These are phyloP conservation scores for Xestobium rufovillosum DNA, from an alignment of 2,888 invertebrate genomes.

Conservation along the genomic window DNA sequence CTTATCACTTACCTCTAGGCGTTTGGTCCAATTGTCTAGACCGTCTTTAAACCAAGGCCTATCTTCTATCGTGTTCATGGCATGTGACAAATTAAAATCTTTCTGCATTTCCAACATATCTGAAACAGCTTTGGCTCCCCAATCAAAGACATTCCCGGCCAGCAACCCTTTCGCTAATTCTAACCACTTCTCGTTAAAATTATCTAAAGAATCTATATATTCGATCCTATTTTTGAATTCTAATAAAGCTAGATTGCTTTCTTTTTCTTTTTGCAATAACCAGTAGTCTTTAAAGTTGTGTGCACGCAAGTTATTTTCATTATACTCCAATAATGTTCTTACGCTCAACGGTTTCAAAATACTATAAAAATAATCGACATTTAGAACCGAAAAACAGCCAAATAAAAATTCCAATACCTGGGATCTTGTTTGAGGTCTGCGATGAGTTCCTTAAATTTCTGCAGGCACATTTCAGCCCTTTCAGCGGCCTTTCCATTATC, in stretches of 20 bases:
- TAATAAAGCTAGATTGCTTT: slow-evolving; percentile 74
- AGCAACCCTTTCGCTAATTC: slow-evolving; percentile 60
- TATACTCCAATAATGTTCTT: slow-evolving; percentile 81
- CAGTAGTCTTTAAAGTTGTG: slow-evolving; percentile 89
- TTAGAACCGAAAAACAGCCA: slow-evolving; percentile 12
- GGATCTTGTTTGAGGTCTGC: slow-evolving; percentile 70
- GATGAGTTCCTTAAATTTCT: slow-evolving; percentile 73
- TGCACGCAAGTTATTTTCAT: slow-evolving; percentile 84
- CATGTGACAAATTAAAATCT: slow-evolving; percentile 74
- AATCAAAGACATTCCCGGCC: slow-evolving; percentile 93
- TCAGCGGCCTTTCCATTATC: slow-evolving; percentile 67
- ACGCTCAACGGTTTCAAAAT: slow-evolving; percentile 71
- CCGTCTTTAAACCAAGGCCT: slow-evolving; percentile 90
- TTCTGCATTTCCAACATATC: slow-evolving; percentile 66
- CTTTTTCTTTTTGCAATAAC: slow-evolving; percentile 76
- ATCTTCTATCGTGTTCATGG: slow-evolving; percentile 72
- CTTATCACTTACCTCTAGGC: slow-evolving; percentile 55
- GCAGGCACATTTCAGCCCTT: slow-evolving; percentile 74
- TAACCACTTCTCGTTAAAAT: slow-evolving; percentile 52
- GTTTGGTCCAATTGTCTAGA: slow-evolving; percentile 73
- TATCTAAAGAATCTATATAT: slow-evolving; percentile 61
- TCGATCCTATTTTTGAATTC: slow-evolving; percentile 60
- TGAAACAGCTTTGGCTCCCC: slow-evolving; percentile 90
- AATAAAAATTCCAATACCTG: slow-evolving; percentile 47
- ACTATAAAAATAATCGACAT: slow-evolving; percentile 20